Conservation (phyloP, 2,113 vertebrate genomes). For the Gymnorhina tibicen region DNA sequence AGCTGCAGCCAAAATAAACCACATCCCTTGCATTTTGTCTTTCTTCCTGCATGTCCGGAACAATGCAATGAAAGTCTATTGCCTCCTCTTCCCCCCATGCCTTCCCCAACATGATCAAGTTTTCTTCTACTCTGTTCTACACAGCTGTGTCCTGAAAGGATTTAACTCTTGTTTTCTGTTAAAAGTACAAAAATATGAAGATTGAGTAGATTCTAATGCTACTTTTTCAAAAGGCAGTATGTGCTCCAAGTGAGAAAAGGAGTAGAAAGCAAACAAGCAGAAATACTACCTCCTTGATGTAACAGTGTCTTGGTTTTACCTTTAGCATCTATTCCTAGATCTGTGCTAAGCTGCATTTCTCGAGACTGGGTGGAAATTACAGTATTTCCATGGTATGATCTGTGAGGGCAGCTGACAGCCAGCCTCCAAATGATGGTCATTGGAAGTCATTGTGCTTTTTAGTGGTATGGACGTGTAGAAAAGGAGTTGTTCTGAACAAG, state of each 20-base stretch:
- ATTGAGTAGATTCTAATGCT: background rate
- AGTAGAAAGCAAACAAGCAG: background rate
- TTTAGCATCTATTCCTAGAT: background rate
- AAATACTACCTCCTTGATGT: background rate
- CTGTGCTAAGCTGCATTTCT: background rate
- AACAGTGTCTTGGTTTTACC: background rate
- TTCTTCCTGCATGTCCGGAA: background rate
- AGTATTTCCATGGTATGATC: background rate
- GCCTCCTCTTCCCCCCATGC: background rate
- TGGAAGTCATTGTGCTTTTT: background rate
- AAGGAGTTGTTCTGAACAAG: background rate
- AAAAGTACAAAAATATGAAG: background rate
- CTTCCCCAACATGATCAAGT: background rate
- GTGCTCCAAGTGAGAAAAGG: background rate
- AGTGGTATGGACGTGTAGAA: background rate
- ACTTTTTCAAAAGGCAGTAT: background rate
- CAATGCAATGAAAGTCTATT: background rate
- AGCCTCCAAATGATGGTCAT: background rate
- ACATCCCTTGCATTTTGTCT: constrained; percentile 53
- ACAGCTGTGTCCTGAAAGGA: background rate
- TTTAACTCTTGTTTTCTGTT: background rate
- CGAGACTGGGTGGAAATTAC: background rate
- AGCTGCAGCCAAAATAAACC: constrained; percentile 51
- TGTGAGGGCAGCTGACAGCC: background rate
- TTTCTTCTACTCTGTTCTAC: background rate